Base-by-base conservation (phyloP, 2,113 vertebrate genomes). In the Alouatta palliata region DNA sequence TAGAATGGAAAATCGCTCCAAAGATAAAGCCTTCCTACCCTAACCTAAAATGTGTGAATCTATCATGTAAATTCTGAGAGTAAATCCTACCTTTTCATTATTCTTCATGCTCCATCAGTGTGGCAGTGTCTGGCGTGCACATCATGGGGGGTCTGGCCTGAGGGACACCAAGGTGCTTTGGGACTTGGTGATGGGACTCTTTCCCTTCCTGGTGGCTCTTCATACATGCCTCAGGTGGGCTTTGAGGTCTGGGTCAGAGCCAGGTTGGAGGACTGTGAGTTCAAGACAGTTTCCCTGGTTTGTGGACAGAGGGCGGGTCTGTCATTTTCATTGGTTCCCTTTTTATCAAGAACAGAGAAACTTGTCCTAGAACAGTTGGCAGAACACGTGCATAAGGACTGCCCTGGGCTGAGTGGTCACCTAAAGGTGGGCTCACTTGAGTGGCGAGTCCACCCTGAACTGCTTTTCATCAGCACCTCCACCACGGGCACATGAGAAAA, bases 161-260 rank as follows among this genome's bases (percentile, higher is more conserved):
- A 94, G 54, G 68, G 75, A 30, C 1, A 5, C 23, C 32, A 21
- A 5, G 58, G 77, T n/a, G 70, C 70, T 90, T 30, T 80, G 47
- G 82, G 87, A 43, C 40, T 93, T 90, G 94, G 92, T 95, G 27
- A 58, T 40, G 66, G 92, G 27, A 11, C 66, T 81, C 54, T 52
- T 47, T 45, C 37, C 61, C 27, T 95, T 71, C 52, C 85, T 77
- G 30, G 30, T 47, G 6, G 9, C 11, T 77, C 32, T 96, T 87
- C 21, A 43, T 25, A 27, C 37, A 61, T 79, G 27, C 40, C 37
- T 54, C 3, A 1, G 49, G 6, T 16, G 47, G 71, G 45, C 56
- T 92, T 43, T 27, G 87, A 77, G 19, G 71, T 81, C 52, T 73
- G 7, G 32, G 64, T 47, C 79, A 32, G 45, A 66, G 3, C 10